A percentile compares a stretch with the other conserved stretches of the same genome.
These are phyloP conservation scores for Sthenelais limicola DNA, from an alignment of 2,888 invertebrate genomes.

Conservation along the genomic window DNA sequence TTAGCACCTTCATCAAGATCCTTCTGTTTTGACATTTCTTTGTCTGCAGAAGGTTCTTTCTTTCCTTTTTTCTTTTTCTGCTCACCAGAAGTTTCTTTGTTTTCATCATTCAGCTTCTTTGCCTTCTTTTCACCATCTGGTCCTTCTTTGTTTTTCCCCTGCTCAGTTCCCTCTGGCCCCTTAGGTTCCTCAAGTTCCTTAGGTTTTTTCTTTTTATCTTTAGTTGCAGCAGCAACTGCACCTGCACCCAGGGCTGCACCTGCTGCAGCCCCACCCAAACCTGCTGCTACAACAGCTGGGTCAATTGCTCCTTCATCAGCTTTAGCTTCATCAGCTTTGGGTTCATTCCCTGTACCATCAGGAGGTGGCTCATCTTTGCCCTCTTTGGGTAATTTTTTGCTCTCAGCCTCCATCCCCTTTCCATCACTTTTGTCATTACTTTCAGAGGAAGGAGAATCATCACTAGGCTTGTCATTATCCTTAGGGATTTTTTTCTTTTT, in stretches of 20 bases:
- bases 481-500: too few species aligned
- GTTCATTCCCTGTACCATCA: too few species aligned
- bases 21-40: neutral
- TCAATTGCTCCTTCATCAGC: neutral
- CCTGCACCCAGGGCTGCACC: neutral
- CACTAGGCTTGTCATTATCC: too few species aligned
- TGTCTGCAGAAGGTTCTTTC: neutral
- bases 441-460: too few species aligned
- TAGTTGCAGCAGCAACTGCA: neutral
- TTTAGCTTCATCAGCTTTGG: too few species aligned
- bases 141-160: neutral
- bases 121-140: neutral
- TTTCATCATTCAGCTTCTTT: neutral
- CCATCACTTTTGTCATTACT: too few species aligned
- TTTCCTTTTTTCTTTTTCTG: neutral
- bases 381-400: too few species aligned
- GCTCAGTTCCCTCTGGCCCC: neutral
- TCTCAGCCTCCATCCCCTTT: too few species aligned
- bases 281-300: neutral
- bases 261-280: neutral
- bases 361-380: too few species aligned
- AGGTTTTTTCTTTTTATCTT: neutral
- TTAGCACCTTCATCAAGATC: neutral
- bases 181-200: neutral
- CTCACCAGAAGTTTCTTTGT: constrained; percentile 4